Evolutionary conservation across 2,113 vertebrate species (phyloP).

Genomic region (Scomber scombrus): DNA sequence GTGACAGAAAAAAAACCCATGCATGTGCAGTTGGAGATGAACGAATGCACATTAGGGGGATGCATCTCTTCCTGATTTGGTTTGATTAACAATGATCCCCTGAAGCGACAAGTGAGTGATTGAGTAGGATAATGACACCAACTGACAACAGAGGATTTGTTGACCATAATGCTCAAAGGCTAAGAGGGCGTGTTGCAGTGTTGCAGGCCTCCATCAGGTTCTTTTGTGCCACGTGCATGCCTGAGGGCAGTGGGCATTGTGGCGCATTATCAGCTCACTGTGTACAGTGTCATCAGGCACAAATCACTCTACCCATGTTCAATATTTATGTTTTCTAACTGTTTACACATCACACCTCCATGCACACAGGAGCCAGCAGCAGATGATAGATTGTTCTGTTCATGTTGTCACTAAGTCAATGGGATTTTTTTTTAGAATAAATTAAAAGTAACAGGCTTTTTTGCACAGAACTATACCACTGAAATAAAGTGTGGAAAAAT

Average conservation of each 20-base stretch:
- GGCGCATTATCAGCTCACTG: constrained; percentile 38
- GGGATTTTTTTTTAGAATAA: too few relatives aligned
- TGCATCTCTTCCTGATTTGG: background rate
- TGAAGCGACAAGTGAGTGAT: background rate
- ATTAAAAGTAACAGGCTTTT: background rate
- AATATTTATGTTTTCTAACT: constrained; percentile 68
- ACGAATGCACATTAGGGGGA: background rate
- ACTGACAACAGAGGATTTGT: constrained; percentile 39
- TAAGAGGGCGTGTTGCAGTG: background rate
- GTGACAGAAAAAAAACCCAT: background rate
- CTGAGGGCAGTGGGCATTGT: constrained; percentile 3
- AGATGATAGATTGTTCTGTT: constrained; percentile 7
- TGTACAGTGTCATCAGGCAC: constrained; percentile 67
- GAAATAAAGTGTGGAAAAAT: constrained; percentile 3
- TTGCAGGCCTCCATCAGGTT: background rate
- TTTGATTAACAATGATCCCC: constrained; percentile 32
- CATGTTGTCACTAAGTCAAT: background rate
- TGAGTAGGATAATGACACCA: constrained; percentile 19
- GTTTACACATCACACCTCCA: constrained; percentile 64
- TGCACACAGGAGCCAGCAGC: background rate
- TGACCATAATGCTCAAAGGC: constrained; percentile 6
- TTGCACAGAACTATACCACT: background rate
- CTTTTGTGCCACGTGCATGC: background rate
- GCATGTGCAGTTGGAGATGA: background rate
- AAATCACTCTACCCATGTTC: constrained; percentile 30